Evolutionary conservation across 2,888 invertebrate genomes (phyloP), one percentile per base, ranked within the genome.

Genomic region (Elmis aenea): DNA sequence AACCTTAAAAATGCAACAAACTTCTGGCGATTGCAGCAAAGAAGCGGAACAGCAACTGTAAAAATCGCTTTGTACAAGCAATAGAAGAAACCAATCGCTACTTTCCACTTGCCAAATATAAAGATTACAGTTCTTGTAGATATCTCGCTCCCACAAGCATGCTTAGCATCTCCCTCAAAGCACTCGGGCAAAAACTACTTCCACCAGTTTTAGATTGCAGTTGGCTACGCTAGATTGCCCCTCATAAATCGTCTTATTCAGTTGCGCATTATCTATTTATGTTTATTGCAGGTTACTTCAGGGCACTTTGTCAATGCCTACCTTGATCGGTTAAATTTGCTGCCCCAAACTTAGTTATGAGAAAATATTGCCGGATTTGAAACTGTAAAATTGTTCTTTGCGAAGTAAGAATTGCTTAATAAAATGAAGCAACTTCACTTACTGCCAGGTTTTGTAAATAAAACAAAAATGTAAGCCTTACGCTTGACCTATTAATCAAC

Each of bases 181-280:
- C n/a, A n/a, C n/a, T n/a, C n/a, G n/a, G n/a, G n/a, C n/a, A n/a
- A n/a, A n/a, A n/a, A n/a, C n/a, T n/a, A n/a, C n/a, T n/a, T n/a
- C n/a, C n/a, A n/a, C n/a, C n/a, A n/a, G n/a, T n/a, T 5, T 38
- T 38, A 22, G 46, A 57, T 55, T 57, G 52, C 46, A 52, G 41
- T 49, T 46, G 46, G 52, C 48, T 42, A 52, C 52, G 53, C 38
- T 48, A 51, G 52, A 58, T 58, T 50, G 55, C 53, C 51, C 51
- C 54, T 50, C 55, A 57, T 61, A 59, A 61, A 61, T 61, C 54
- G 53, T 50, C 51, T 54, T 52, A 55, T 54, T 55, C 55, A 52
- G 51, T 56, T 47, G 48, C 52, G 48, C 55, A 57, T 59, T 59
- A 59, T 56, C 53, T 57, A 59, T 57, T 59, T 56, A 58, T 53